phyloP scores from a whole-genome alignment of 2,888 invertebrate species.

The Biston stratarius region DNA sequence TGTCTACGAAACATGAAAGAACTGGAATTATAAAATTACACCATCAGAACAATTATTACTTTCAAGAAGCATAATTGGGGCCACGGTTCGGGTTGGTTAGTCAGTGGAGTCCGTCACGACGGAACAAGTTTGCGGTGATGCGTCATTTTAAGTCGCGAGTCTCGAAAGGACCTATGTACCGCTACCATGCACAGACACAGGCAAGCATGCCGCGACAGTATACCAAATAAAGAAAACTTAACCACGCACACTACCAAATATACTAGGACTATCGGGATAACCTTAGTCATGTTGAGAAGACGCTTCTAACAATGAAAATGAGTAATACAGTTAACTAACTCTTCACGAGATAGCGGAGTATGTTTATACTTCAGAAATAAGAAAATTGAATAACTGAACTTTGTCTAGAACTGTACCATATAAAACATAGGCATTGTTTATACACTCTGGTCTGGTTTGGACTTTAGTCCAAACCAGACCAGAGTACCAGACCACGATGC shows the following conservation, averaged over 20 bases:
- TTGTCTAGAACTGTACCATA: too few relatives aligned
- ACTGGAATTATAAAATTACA: constrained; percentile 33
- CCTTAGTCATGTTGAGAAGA: constrained; percentile 11
- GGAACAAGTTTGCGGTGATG: constrained; percentile 63
- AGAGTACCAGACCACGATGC: too few relatives aligned
- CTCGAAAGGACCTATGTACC: constrained; percentile 50
- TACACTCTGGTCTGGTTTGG: too few relatives aligned
- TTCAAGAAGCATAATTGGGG: constrained; percentile 57
- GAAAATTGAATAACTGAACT: not conserved
- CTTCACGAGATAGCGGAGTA: not conserved
- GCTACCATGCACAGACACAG: constrained; percentile 33
- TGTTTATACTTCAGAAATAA: not conserved
- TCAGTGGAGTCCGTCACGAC: constrained; percentile 56
- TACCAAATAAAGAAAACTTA: constrained; percentile 13
- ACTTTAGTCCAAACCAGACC: too few relatives aligned
- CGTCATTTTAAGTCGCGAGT: constrained; percentile 53
- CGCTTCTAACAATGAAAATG: constrained; percentile 7
- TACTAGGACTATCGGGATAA: constrained; percentile 16
- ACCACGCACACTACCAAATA: constrained; percentile 39
- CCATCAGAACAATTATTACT: constrained; percentile 48
- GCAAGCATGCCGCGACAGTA: constrained; percentile 10
- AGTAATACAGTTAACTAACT: constrained; percentile 3
- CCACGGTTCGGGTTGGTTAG: constrained; percentile 57
- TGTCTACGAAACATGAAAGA: constrained; percentile 11
- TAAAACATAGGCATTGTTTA: not conserved